Percentiles rank a stretch among this genome's conserved stretches.
These are phyloP conservation scores for Alces alces DNA, from an alignment of 2,113 vertebrate genomes.

Conservation along the genomic window DNA sequence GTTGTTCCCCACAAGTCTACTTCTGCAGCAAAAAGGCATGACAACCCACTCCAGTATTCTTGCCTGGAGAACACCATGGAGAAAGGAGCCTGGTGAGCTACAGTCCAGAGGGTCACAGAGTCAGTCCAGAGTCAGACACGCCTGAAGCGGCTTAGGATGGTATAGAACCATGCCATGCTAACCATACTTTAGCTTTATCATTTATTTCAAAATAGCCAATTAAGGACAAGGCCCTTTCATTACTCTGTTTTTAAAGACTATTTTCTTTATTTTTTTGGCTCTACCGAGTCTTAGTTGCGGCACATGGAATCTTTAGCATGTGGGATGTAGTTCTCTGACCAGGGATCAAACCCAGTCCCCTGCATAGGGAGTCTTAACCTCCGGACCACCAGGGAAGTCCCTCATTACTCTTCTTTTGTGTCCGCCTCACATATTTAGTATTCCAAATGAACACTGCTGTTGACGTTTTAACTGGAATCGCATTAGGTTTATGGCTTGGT, in stretches of 20 bases:
- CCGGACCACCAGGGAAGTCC: background rate
- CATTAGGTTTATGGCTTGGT: no score
- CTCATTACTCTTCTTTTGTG: background rate
- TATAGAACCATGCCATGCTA: background rate
- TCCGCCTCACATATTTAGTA: background rate
- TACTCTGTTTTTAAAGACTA: background rate
- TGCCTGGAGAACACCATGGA: background rate
- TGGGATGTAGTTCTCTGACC: background rate
- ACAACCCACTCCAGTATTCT: background rate
- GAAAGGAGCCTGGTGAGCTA: background rate
- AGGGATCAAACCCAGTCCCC: background rate
- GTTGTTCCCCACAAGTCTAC: background rate
- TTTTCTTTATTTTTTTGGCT: background rate
- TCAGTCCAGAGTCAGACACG: background rate
- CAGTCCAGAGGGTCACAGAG: background rate
- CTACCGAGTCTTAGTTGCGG: background rate
- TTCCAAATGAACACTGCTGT: background rate
- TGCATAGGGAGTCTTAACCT: background rate
- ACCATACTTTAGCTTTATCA: accelerated
- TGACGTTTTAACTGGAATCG: background rate
- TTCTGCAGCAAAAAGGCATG: background rate
- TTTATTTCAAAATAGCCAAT: background rate
- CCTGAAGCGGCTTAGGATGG: background rate
- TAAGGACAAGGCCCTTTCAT: background rate
- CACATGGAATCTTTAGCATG: background rate